Base-by-base conservation (phyloP, 2,113 vertebrate genomes). In the rat (Rattus norvegicus) region DNA sequence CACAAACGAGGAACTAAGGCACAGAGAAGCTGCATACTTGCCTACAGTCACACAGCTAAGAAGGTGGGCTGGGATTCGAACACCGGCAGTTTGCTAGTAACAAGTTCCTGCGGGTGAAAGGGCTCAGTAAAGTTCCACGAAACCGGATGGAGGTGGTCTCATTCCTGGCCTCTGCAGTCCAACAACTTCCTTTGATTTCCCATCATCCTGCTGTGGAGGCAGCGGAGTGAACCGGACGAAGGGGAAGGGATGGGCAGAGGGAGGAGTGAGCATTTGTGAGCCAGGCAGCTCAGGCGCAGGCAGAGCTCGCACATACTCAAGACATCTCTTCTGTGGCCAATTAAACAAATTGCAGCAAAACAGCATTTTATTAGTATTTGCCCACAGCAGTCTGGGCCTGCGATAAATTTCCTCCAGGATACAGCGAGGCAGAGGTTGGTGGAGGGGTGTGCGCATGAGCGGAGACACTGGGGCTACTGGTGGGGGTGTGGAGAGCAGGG, bases 351-450 rank as follows among this genome's bases (percentile, higher is more conserved):
- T 99, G 99, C 98, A 98, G 98, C 98, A 99, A 99, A 99, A 99
- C 98, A 99, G 98, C 98, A 99, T 99, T 99, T 99, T 99, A 99
- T 99, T 99, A 99, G 99, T 99, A 99, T 99, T 99, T 99, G 99
- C 99, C 99, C 98, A 98, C 97, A 99, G 99, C 99, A 98, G 97
- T 98, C 90, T 95, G 98, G 98, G 97, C 98, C 98, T 95, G 99
- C 98, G 97, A 99, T 99, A 99, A 99, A 99, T 99, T 99, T 99
- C 99, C 99, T 99, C 96, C 67, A 86, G 97, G 99, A 96, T 94
- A 99, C 98, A 76, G 91, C 93, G 94, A 98, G 98, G 81, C 97
- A 99, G 99, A 56, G 98, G 98, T 94, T 65, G 92, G 88, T 7
- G 33, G 95, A 80, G 56, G 77, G 26, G 76, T 3, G 93, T 52